Evolutionary conservation across 1,140 invertebrate species (phyloP).

Genomic region (Heliconius himera): DNA sequence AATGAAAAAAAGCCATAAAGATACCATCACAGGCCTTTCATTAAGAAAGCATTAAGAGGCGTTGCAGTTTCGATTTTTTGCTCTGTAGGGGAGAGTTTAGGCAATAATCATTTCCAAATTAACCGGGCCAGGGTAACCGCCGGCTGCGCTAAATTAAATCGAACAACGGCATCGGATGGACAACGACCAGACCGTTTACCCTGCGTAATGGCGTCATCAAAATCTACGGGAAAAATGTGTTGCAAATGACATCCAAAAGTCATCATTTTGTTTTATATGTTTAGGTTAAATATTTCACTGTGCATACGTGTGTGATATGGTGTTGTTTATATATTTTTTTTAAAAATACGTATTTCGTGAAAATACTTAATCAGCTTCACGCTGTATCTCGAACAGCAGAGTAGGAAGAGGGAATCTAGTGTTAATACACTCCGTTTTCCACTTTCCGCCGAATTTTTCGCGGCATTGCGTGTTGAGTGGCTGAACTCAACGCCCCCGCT

Average conservation of each 20-base stretch:
- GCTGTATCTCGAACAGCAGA: no score
- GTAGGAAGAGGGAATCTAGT: no score
- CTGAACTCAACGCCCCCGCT: no score
- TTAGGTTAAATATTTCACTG: not conserved
- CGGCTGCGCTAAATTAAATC: constrained; percentile 76
- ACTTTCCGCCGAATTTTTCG: no score
- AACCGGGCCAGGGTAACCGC: constrained; percentile 61
- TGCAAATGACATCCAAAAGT: constrained; percentile 57
- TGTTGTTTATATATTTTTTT: constrained; percentile 29
- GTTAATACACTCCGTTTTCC: no score
- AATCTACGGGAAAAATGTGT: constrained; percentile 73
- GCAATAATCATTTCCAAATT: constrained; percentile 78
- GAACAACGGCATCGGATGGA: constrained; percentile 63
- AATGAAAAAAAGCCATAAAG: constrained; percentile 30
- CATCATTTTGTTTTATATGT: constrained; percentile 42
- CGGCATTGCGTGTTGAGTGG: no score
- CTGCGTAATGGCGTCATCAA: constrained; percentile 68
- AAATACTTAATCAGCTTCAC: constrained; percentile 5
- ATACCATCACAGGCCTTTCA: constrained; percentile 36
- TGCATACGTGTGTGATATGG: not conserved
- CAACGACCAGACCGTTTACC: constrained; percentile 65
- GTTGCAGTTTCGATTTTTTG: constrained; percentile 54
- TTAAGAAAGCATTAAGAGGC: constrained; percentile 55
- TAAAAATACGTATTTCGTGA: constrained; percentile 48
- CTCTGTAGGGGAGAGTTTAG: constrained; percentile 48